These are phyloP conservation scores for Peucedramus taeniatus DNA, from an alignment of 2,113 vertebrate species.

Conservation along the genomic window DNA sequence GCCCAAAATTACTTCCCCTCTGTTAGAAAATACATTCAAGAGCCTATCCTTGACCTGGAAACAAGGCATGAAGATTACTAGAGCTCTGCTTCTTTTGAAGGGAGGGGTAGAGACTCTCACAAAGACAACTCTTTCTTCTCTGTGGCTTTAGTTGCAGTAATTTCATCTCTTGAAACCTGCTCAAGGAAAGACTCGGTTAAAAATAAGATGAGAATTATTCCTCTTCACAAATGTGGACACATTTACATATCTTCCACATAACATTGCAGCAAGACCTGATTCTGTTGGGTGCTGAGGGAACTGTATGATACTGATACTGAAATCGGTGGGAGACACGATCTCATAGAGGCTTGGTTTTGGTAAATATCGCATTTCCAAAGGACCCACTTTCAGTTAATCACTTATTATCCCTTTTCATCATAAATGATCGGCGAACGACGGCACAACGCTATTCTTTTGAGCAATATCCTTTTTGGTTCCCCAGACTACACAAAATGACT, in stretches of 20 bases:
- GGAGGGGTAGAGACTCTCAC: not conserved
- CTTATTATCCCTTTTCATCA: not conserved
- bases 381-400: not conserved
- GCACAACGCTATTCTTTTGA: not conserved
- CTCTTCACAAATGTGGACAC: not conserved
- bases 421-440: not conserved
- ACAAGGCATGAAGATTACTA: not conserved
- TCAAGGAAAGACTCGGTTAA: not conserved
- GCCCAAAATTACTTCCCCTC: not conserved
- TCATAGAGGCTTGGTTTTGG: not conserved
- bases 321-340: not conserved
- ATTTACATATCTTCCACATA: not conserved
- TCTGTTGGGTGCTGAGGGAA: not conserved
- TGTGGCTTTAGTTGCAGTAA: not conserved
- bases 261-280: not conserved
- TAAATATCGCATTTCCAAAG: not conserved
- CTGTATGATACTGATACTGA: not conserved
- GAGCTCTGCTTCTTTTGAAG: not conserved
- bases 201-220: not conserved
- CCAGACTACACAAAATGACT: not conserved
- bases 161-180: not conserved
- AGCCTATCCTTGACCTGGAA: not conserved
- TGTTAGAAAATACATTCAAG: not conserved
- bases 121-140: not conserved
- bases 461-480: not conserved